Conservation (phyloP, 2,797 vertebrate genomes). For the Varecia variegata region DNA sequence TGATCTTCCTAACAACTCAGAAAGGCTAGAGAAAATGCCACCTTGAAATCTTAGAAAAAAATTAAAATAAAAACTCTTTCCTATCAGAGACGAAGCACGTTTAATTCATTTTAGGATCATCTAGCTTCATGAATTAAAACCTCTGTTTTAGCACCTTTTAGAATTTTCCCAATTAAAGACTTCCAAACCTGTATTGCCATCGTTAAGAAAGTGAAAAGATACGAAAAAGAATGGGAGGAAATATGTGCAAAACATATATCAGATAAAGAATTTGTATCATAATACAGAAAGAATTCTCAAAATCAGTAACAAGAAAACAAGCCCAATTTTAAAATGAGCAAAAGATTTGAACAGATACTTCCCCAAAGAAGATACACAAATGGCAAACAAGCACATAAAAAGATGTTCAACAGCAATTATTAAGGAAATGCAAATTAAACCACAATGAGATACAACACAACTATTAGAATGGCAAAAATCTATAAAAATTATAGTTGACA, state of each 20-base stretch:
- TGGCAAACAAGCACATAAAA: background rate
- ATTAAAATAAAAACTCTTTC: background rate
- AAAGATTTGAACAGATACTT: background rate
- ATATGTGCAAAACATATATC: background rate
- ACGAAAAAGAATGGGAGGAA: background rate
- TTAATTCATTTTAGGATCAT: background rate
- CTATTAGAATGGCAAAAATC: background rate
- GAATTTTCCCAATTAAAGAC: background rate
- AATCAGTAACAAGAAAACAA: background rate
- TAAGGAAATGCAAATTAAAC: slow-evolving; percentile 23
- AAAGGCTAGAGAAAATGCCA: background rate
- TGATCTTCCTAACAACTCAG: background rate
- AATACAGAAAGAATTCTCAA: background rate
- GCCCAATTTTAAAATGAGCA: background rate
- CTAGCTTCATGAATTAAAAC: background rate
- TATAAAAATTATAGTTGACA: background rate
- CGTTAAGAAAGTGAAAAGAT: background rate
- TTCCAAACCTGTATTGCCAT: background rate
- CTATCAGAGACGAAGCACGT: background rate
- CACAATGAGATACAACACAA: background rate
- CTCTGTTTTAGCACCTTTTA: background rate
- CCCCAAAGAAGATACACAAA: background rate
- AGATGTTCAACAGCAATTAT: background rate
- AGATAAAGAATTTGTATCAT: background rate
- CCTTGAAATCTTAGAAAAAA: background rate